Conservation (phyloP, 2,888 invertebrate species). For the Ashinkailepas kermadecensis region DNA sequence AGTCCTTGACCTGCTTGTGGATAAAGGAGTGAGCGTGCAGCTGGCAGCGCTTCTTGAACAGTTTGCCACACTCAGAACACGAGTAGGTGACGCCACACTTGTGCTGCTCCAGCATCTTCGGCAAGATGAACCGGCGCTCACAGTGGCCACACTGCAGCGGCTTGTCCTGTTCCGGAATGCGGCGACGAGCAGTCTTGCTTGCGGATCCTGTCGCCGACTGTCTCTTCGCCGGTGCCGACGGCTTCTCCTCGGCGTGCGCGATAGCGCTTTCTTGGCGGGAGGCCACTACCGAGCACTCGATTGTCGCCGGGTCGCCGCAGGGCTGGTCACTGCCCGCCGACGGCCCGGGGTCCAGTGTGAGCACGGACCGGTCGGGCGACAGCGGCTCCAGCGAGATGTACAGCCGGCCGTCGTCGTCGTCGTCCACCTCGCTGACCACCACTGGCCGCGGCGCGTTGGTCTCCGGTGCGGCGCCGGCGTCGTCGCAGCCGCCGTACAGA, state of each 20-base stretch:
- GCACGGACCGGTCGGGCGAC: not conserved
- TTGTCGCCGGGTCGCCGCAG: too few species aligned
- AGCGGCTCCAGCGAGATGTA: not conserved
- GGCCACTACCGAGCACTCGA: too few species aligned
- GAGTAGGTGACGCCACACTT: not conserved
- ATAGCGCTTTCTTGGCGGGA: too few species aligned
- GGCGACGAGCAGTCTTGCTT: not conserved
- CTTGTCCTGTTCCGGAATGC: not conserved
- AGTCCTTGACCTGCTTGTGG: slow-evolving; percentile 8
- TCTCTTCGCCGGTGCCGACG: not conserved
- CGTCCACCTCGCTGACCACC: not conserved
- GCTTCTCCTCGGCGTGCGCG: not conserved
- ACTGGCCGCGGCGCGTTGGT: not conserved
- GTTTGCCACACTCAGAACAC: not conserved
- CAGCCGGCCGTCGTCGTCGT: not conserved
- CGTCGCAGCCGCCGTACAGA: slow-evolving; percentile 5
- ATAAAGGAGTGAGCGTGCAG: not conserved
- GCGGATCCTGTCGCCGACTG: too few species aligned
- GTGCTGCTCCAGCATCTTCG: not conserved
- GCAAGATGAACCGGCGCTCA: not conserved
- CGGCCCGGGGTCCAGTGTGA: not conserved
- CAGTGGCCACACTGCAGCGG: not conserved
- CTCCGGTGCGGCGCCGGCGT: not conserved
- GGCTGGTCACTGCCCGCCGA: not conserved
- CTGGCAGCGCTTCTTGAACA: slow-evolving; percentile 10